phyloP scores from a whole-genome alignment of 2,113 vertebrate species.

The Corythoichthys haematopterus region DNA sequence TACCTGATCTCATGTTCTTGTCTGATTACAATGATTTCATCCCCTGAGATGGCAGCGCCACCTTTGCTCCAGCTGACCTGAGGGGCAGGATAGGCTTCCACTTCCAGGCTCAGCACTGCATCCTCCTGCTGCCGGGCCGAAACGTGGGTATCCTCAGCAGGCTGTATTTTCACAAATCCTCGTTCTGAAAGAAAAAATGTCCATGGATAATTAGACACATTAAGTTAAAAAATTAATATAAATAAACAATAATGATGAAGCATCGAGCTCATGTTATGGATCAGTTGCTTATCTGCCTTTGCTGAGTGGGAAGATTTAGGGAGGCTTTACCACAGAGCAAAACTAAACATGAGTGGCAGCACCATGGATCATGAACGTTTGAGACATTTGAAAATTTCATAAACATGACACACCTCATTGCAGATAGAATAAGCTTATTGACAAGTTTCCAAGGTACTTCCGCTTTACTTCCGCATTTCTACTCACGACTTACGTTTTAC shows the following conservation, averaged over 20 bases:
- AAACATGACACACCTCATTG: slow-evolving; percentile 65
- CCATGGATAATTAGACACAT: slow-evolving; percentile 3
- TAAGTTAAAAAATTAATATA: neutral
- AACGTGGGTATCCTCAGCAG: slow-evolving; percentile 55
- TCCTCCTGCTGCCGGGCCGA: slow-evolving; percentile 80
- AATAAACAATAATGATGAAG: neutral
- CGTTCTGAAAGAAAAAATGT: slow-evolving; percentile 65
- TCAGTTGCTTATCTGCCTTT: neutral
- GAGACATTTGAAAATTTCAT: slow-evolving; percentile 44
- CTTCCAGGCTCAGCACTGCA: slow-evolving; percentile 74
- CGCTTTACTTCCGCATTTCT: too few species aligned
- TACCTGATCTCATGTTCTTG: slow-evolving; percentile 85
- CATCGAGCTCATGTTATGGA: neutral
- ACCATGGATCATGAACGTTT: slow-evolving; percentile 18
- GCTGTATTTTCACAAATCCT: slow-evolving; percentile 78
- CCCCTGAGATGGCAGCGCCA: slow-evolving; percentile 70
- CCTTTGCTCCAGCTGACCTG: slow-evolving; percentile 83
- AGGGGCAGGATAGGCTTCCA: slow-evolving; percentile 87
- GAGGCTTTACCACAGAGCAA: slow-evolving; percentile 38
- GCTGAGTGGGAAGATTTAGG: neutral
- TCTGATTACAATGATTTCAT: slow-evolving; percentile 71
- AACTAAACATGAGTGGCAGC: slow-evolving; percentile 17
- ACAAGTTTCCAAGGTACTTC: too few species aligned
- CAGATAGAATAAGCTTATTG: slow-evolving; percentile 58
- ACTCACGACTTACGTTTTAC: too few species aligned